phyloP scores from a whole-genome alignment of 2,113 vertebrate genomes.

The Mormyrus iriodes region DNA sequence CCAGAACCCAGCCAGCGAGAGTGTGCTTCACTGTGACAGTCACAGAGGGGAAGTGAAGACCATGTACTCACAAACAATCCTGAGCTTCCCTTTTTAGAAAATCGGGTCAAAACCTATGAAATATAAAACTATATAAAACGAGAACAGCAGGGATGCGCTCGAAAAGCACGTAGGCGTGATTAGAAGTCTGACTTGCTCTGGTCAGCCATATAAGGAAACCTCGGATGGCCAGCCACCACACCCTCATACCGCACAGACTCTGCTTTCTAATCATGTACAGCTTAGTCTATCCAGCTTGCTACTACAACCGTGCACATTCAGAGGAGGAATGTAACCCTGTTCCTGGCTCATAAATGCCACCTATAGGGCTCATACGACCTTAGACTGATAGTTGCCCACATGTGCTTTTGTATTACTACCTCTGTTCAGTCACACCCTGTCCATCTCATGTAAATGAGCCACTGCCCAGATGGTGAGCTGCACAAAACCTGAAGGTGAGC shows the following conservation, averaged over 20 bases:
- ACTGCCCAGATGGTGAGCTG: background rate
- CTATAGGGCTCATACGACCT: background rate
- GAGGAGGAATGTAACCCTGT: background rate
- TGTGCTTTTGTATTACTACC: background rate
- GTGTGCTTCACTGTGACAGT: background rate
- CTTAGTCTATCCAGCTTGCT: constrained; percentile 37
- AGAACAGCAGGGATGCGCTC: background rate
- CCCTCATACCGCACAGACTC: constrained; percentile 40
- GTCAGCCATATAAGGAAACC: constrained; percentile 46
- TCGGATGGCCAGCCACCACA: constrained; percentile 38
- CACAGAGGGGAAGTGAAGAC: background rate
- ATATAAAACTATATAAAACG: background rate
- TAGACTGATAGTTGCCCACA: background rate
- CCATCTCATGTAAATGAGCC: background rate
- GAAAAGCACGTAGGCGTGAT: constrained; percentile 28
- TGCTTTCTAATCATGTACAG: constrained; percentile 28
- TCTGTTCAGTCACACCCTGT: background rate
- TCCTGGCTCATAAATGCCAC: background rate
- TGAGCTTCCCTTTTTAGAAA: background rate
- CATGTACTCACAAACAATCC: background rate
- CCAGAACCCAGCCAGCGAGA: background rate
- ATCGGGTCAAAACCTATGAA: background rate
- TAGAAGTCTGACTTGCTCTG: constrained; percentile 48
- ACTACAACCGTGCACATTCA: constrained; percentile 30
- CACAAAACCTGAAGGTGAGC: background rate